A percentile compares a stretch with the other conserved stretches of the same genome.
Conservation (phyloP, 2,797 vertebrate species). For the Helostoma temminkii region DNA sequence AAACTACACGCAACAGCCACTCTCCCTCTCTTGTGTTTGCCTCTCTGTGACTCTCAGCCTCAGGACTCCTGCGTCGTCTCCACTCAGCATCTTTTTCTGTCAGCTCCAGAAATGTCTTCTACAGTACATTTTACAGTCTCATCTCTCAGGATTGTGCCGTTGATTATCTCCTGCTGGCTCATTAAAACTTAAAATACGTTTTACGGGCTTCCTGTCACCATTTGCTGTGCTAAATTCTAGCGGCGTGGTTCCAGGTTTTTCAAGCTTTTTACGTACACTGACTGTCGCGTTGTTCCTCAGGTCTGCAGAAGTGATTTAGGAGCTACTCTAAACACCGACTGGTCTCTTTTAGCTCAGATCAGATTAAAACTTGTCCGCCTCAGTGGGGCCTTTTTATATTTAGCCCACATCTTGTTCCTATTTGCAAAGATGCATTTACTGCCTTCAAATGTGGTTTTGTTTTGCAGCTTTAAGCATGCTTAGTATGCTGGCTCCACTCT, state of each 20-base stretch:
- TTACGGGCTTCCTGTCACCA: neutral
- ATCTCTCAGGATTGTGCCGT: neutral
- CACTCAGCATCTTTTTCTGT: constrained; percentile 6
- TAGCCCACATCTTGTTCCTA: constrained; percentile 70
- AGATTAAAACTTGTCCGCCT: constrained; percentile 35
- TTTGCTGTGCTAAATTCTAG: neutral
- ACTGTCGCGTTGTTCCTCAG: neutral
- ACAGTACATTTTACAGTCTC: constrained; percentile 27
- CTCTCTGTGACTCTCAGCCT: neutral
- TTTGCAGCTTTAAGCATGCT: constrained; percentile 73
- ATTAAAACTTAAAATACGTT: constrained; percentile 14
- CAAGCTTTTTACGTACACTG: neutral
- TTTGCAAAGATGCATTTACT: constrained; percentile 73
- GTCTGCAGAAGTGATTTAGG: constrained; percentile 12
- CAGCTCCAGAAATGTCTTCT: constrained; percentile 18
- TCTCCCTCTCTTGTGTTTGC: neutral
- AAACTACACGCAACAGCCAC: constrained; percentile 54
- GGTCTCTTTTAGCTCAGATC: constrained; percentile 28
- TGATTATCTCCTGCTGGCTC: neutral
- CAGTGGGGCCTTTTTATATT: constrained; percentile 42
- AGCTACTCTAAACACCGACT: constrained; percentile 29
- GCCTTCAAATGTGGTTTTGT: constrained; percentile 76
- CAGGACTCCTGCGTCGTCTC: neutral
- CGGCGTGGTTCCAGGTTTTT: neutral
- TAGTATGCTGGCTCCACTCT: constrained; percentile 73